Conservation (phyloP, 2,113 vertebrate species). For the Urocynchramus pylzowi region DNA sequence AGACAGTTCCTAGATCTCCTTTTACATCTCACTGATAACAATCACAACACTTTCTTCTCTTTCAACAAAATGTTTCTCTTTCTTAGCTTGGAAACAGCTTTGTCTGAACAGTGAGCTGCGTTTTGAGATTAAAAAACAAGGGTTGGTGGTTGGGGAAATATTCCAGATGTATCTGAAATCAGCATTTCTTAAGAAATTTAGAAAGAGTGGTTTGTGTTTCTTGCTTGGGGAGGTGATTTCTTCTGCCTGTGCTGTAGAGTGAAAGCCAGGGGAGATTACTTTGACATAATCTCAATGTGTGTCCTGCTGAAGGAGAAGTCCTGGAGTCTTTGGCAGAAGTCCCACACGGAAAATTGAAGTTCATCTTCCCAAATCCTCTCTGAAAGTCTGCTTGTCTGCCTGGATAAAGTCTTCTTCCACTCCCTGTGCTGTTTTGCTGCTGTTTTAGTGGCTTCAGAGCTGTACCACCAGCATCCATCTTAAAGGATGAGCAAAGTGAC, state of each 20-base stretch:
- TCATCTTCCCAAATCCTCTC: background rate
- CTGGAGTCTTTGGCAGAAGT: background rate
- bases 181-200: background rate
- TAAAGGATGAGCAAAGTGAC: slow-evolving; percentile 7
- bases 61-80: background rate
- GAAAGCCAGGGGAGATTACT: background rate
- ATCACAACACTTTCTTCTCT: background rate
- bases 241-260: background rate
- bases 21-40: background rate
- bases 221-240: background rate
- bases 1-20: background rate
- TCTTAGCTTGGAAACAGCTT: background rate
- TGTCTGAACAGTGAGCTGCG: background rate
- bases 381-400: background rate
- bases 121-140: background rate
- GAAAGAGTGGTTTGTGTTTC: background rate
- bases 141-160: background rate
- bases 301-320: background rate
- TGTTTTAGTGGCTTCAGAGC: background rate
- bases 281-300: background rate
- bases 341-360: background rate
- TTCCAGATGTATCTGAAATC: background rate
- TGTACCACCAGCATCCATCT: background rate
- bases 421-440: background rate
- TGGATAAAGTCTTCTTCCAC: background rate